Percentiles rank a stretch among this genome's conserved stretches.
Evolutionary conservation across 2,888 invertebrate genomes (phyloP).

Genomic region (Cantharis flavilabris): DNA sequence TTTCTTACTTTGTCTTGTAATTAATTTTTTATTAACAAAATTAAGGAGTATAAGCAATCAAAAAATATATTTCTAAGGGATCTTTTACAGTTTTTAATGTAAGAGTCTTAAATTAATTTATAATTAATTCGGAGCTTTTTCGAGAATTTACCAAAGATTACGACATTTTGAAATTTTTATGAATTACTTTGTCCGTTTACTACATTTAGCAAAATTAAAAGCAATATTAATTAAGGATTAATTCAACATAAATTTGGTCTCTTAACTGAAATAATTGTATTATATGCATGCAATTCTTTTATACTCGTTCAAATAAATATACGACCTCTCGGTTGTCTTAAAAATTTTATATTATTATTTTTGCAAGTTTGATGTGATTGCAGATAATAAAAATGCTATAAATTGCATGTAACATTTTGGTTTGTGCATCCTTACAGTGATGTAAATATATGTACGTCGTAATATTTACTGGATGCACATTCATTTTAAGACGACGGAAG

Average conservation of each 20-base stretch:
- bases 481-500: constrained; percentile 45
- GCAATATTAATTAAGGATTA: neutral
- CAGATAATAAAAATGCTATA: constrained; percentile 21
- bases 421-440: constrained; percentile 17
- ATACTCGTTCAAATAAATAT: neutral
- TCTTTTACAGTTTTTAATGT: neutral
- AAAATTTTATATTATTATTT: constrained; percentile 7
- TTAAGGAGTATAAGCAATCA: neutral
- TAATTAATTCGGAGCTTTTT: neutral
- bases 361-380: constrained; percentile 5
- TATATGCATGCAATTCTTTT: neutral
- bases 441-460: constrained; percentile 8
- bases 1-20: constrained; percentile 5
- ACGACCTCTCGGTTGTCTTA: neutral
- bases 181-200: neutral
- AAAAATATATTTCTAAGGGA: neutral
- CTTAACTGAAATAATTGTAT: neutral
- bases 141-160: neutral
- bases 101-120: neutral
- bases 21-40: neutral
- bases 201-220: neutral
- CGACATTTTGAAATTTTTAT: neutral
- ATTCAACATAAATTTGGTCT: neutral
- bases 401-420: constrained; percentile 16
- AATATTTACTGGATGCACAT: constrained; percentile 36